A percentile compares a stretch with the other conserved stretches of the same genome.
Evolutionary conservation across 2,888 invertebrate genomes (phyloP).

Genomic region (Archips crataeganus): DNA sequence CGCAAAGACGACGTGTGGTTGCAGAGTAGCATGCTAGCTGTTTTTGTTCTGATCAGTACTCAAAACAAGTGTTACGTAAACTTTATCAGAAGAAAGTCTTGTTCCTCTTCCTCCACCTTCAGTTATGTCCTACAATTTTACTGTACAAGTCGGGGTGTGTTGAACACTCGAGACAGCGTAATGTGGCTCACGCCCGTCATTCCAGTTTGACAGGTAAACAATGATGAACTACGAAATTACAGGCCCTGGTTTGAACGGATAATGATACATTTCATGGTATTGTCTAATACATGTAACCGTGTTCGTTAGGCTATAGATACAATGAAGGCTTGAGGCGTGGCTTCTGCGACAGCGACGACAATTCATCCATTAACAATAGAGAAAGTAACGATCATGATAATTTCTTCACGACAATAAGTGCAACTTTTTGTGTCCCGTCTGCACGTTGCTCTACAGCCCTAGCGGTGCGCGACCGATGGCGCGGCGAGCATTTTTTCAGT

Average conservation of each 20-base stretch:
- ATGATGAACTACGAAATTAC: conserved; percentile 42
- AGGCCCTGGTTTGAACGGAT: conserved; percentile 30
- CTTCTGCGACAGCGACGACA: conserved; percentile 20
- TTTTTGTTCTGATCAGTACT: neutral
- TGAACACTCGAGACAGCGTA: conserved; percentile 42
- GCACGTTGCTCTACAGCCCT: neutral
- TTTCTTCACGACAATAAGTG: conserved; percentile 39
- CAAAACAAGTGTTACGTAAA: conserved; percentile 14
- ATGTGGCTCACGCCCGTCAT: conserved; percentile 42
- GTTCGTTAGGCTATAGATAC: conserved; percentile 12
- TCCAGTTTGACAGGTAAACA: conserved; percentile 41
- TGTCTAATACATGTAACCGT: conserved; percentile 34
- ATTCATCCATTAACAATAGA: conserved; percentile 38
- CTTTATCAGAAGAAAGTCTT: conserved; percentile 41
- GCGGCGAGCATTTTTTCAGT: too few species aligned
- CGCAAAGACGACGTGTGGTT: too few species aligned
- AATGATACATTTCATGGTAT: conserved; percentile 41
- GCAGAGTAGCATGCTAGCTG: neutral
- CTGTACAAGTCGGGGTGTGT: conserved; percentile 36
- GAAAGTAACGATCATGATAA: conserved; percentile 39
- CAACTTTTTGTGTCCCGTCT: conserved; percentile 38
- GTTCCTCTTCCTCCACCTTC: conserved; percentile 37
- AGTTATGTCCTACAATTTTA: neutral
- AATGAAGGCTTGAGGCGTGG: conserved; percentile 31
- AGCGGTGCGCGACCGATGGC: too few species aligned